Percentiles rank a stretch among this genome's conserved stretches.
phyloP scores from a whole-genome alignment of 1,140 invertebrate genomes.

The Scaptomyza montana region DNA sequence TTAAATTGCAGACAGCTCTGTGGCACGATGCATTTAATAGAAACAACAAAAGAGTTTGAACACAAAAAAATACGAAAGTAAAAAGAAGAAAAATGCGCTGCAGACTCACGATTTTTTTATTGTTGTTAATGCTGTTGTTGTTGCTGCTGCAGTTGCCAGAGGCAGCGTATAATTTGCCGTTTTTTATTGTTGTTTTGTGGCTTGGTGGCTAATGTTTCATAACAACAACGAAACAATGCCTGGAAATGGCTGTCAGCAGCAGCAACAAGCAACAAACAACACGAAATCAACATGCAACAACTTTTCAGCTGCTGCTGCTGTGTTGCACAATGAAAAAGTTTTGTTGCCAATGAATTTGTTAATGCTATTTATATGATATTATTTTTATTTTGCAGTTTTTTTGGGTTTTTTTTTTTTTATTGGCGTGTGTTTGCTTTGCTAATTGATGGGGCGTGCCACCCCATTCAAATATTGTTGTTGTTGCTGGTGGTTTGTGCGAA shows the following conservation, averaged over 20 bases:
- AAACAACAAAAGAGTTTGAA: not conserved
- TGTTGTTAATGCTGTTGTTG: not conserved
- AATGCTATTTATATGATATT: not conserved
- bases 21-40: slow-evolving; percentile 39
- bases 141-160: slow-evolving; percentile 17
- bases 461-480: slow-evolving; percentile 6
- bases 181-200: slow-evolving; percentile 23
- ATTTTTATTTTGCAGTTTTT: not conserved
- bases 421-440: slow-evolving; percentile 1
- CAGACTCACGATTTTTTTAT: slow-evolving; percentile 60
- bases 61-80: slow-evolving; percentile 38
- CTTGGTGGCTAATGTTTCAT: slow-evolving; percentile 69
- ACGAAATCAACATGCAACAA: slow-evolving; percentile 41
- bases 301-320: slow-evolving; percentile 24
- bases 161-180: slow-evolving; percentile 45
- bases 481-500: slow-evolving; percentile 2
- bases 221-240: slow-evolving; percentile 75
- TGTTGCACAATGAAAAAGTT: slow-evolving; percentile 37
- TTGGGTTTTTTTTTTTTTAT: too few species aligned
- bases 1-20: slow-evolving; percentile 37
- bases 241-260: slow-evolving; percentile 70
- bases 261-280: slow-evolving; percentile 20
- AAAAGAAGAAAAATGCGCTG: slow-evolving; percentile 22
- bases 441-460: slow-evolving; percentile 16
- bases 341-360: slow-evolving; percentile 15